Evolutionary conservation across 2,888 invertebrate species (phyloP), one percentile per base, ranked within the genome.

Genomic region (Mylabris sibirica): DNA sequence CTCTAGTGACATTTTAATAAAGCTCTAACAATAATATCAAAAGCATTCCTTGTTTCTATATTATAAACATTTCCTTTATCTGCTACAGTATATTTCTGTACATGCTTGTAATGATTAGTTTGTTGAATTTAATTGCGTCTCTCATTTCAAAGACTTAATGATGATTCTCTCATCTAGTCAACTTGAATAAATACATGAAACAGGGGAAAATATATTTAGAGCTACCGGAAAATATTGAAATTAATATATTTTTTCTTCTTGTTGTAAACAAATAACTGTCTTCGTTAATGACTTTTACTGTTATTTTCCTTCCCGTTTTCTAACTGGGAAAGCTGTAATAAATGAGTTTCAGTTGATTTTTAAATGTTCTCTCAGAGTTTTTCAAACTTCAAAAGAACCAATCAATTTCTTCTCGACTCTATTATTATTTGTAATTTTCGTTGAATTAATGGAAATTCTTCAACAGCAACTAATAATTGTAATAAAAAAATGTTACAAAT

Each of bases 381-480:
- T 44, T 44, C 17, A n/a, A 44, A 44, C 12, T 44, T 17, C n/a
- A 44, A 44, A 44, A 44, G 44, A 44, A 44, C n/a, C n/a, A 44
- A 44, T 44, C 44, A 44, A 17, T 44, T 44, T 44, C 5, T 17
- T 44, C 44, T 8, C n/a, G n/a, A 44, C 44, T 17, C 44, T 17
- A 44, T 44, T 44, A 44, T 44, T 17, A 44, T 44, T 44, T 44
- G n/a, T 44, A 44, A 17, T 44, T 44, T 44, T 17, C n/a, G n/a
- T 4, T n/a, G 44, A 17, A 44, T 17, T 44, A 8, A 44, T 44
- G 44, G 44, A 44, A 44, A 44, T 44, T 17, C 44, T 44, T 6
- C 6, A 44, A 44, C n/a, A 44, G n/a, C n/a, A 44, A n/a, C n/a
- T n/a, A n/a, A n/a, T n/a, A n/a, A n/a, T n/a, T n/a, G n/a, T n/a